Evolutionary conservation across 2,113 vertebrate genomes (phyloP).

Genomic region (Eclectus roratus): DNA sequence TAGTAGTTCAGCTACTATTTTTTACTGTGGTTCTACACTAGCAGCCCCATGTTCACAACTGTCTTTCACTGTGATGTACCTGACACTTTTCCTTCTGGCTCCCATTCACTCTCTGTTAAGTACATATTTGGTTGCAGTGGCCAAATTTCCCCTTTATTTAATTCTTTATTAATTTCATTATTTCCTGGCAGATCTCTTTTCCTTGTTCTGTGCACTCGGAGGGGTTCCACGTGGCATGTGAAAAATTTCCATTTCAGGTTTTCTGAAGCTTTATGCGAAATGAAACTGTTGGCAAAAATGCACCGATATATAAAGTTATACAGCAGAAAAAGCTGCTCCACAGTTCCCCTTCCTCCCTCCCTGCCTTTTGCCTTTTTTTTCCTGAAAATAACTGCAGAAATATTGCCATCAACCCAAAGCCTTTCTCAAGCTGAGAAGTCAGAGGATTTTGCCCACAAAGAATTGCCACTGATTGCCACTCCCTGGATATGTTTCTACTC

Average conservation of each 20-base stretch:
- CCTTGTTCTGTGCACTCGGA: conserved; percentile 40
- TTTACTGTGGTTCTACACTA: neutral
- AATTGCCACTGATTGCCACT: neutral
- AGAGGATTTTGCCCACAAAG: conserved; percentile 14
- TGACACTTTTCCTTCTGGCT: conserved; percentile 30
- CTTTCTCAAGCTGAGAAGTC: neutral
- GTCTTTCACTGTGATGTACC: conserved; percentile 25
- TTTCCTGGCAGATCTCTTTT: conserved; percentile 15
- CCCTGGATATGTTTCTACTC: conserved; percentile 42
- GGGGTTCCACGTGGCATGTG: conserved; percentile 43
- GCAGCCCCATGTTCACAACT: neutral
- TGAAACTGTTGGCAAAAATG: conserved; percentile 28
- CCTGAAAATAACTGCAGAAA: neutral
- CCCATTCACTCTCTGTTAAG: conserved; percentile 17
- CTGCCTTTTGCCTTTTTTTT: neutral
- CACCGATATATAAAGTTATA: neutral
- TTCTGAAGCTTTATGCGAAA: conserved; percentile 33
- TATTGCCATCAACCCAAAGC: neutral
- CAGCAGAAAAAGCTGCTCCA: neutral
- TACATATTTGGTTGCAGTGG: conserved; percentile 6
- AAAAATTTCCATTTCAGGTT: conserved; percentile 60
- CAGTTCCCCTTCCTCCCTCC: neutral
- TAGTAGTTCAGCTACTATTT: neutral
- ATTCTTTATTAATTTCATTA: neutral
- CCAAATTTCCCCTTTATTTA: neutral